These are phyloP conservation scores for Tragulus kanchil DNA, from an alignment of 2,113 vertebrate species.

Conservation along the genomic window DNA sequence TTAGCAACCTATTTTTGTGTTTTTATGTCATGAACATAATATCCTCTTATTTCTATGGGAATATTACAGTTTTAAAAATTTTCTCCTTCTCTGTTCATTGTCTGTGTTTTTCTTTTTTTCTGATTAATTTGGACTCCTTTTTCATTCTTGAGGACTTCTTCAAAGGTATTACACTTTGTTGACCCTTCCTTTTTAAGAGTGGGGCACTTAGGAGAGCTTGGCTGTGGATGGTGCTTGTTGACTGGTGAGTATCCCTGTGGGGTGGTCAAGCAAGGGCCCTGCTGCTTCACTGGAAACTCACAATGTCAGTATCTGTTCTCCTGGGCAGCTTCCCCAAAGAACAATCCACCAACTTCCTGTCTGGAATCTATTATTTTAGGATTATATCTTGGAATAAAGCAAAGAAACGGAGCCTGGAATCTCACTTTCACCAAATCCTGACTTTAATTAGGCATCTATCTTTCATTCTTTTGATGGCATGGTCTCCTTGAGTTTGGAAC, in stretches of 20 bases:
- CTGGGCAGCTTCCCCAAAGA: background rate
- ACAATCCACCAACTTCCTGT: background rate
- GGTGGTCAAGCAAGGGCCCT: background rate
- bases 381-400: background rate
- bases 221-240: background rate
- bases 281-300: conserved; percentile 5
- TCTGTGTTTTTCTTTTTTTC: background rate
- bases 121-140: background rate
- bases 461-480: background rate
- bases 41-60: conserved; percentile 44
- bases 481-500: background rate
- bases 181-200: background rate
- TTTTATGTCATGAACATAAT: conserved; percentile 59
- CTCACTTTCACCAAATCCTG: background rate
- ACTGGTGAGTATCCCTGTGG: background rate
- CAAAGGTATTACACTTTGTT: background rate
- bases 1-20: conserved; percentile 59
- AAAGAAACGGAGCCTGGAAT: background rate
- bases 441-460: background rate
- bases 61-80: background rate
- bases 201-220: background rate
- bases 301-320: background rate
- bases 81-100: background rate
- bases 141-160: background rate
- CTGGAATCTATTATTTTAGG: background rate